These are phyloP conservation scores for Cheilosia variabilis DNA, from an alignment of 2,888 invertebrate genomes.

Conservation along the genomic window DNA sequence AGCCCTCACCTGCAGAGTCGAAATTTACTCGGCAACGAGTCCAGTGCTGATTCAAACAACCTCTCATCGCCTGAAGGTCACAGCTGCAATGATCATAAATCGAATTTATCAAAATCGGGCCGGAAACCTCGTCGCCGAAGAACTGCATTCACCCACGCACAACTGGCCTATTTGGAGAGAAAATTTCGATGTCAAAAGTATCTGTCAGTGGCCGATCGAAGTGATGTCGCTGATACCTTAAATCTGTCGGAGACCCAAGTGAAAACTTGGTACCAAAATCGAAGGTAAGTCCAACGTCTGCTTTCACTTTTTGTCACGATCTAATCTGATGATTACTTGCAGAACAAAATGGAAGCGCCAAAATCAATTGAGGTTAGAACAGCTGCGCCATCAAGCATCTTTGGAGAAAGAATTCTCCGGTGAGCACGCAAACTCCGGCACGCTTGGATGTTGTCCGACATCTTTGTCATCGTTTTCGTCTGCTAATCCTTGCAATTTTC, in stretches of 20 bases:
- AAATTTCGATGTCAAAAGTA: slow-evolving; percentile 97
- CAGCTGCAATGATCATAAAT: slow-evolving; percentile 79
- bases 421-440: slow-evolving; percentile 79
- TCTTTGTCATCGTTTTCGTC: slow-evolving; percentile 81
- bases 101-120: slow-evolving; percentile 84
- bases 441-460: slow-evolving; percentile 82
- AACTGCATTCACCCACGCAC: slow-evolving; percentile 97
- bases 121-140: slow-evolving; percentile 93
- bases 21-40: slow-evolving; percentile 78
- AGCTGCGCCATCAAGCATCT: slow-evolving; percentile 92
- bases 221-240: slow-evolving; percentile 95
- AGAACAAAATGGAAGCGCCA: slow-evolving; percentile 96
- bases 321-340: slow-evolving; percentile 72
- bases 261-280: slow-evolving; percentile 92
- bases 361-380: slow-evolving; percentile 93
- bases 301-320: background rate
- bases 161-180: slow-evolving; percentile 94
- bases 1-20: slow-evolving; percentile 76
- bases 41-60: slow-evolving; percentile 80
- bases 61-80: slow-evolving; percentile 72
- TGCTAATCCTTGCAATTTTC: slow-evolving; percentile 86
- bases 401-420: slow-evolving; percentile 87
- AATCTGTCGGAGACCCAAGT: slow-evolving; percentile 97
- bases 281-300: slow-evolving; percentile 78
- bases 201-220: slow-evolving; percentile 95